phyloP scores from a whole-genome alignment of 2,113 vertebrate species.

The Sinocyclocheilus maitianheensis region DNA sequence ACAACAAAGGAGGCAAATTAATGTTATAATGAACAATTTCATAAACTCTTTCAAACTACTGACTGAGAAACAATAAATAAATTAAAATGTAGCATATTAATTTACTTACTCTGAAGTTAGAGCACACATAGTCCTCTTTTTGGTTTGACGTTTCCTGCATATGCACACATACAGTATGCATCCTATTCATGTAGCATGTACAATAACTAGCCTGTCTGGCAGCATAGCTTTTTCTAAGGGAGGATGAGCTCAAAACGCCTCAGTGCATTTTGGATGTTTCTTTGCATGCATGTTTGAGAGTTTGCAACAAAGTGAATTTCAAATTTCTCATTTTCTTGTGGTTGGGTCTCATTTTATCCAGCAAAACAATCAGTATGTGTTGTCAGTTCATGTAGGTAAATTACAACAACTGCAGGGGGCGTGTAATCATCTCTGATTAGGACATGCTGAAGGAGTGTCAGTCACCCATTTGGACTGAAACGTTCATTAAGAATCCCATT shows the following conservation, averaged over 20 bases:
- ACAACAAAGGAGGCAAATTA: background rate
- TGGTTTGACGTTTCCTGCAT: background rate
- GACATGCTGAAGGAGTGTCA: conserved; percentile 33
- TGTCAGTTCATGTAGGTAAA: conserved; percentile 5
- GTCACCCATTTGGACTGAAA: conserved; percentile 32
- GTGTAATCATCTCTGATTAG: conserved; percentile 38
- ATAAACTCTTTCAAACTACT: background rate
- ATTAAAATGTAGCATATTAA: background rate
- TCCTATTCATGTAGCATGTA: background rate
- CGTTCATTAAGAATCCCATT: conserved; percentile 25
- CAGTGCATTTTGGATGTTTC: background rate
- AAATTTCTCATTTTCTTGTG: background rate
- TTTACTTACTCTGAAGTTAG: background rate
- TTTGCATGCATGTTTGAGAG: background rate
- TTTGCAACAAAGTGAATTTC: conserved; percentile 2
- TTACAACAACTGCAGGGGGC: conserved; percentile 14
- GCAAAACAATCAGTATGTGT: conserved; percentile 26
- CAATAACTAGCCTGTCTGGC: background rate
- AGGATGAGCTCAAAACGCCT: background rate
- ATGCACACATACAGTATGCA: background rate
- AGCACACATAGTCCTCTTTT: background rate
- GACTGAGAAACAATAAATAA: background rate
- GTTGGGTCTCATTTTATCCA: background rate
- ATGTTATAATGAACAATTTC: background rate
- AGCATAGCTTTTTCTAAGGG: background rate